These are phyloP conservation scores for Erannis defoliaria DNA, from an alignment of 2,888 invertebrate species.

Conservation along the genomic window DNA sequence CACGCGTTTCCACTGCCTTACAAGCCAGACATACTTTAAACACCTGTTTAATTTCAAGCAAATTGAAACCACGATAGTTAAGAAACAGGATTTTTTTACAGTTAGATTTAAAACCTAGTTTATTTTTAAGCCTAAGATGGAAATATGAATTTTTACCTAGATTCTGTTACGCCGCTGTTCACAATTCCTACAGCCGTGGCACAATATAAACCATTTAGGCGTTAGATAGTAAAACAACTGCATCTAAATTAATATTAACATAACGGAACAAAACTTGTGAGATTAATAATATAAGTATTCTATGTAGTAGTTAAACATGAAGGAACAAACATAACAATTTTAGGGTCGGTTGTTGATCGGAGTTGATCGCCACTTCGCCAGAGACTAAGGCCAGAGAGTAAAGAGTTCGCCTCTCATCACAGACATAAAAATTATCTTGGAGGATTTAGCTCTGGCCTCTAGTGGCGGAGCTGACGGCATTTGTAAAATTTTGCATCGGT, in stretches of 20 bases:
- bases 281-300: neutral
- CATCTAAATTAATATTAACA: slow-evolving; percentile 8
- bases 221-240: neutral
- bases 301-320: neutral
- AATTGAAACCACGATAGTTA: slow-evolving; percentile 44
- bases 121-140: slow-evolving; percentile 41
- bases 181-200: neutral
- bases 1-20: slow-evolving; percentile 13
- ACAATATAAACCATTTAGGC: slow-evolving; percentile 31
- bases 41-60: slow-evolving; percentile 36
- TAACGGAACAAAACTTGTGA: neutral
- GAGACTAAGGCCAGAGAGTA: no score
- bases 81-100: slow-evolving; percentile 52
- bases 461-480: no score
- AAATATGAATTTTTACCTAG: slow-evolving; percentile 26
- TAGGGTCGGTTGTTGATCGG: neutral
- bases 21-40: neutral
- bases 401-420: no score
- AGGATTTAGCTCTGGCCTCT: no score
- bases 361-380: no score
- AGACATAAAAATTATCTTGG: no score
- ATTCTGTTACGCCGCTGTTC: neutral
- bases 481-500: no score
- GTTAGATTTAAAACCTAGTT: slow-evolving; percentile 49
- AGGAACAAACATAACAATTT: neutral